Percentiles rank a stretch among this genome's conserved stretches.
These are phyloP conservation scores for Pollenia angustigena DNA, from an alignment of 2,888 invertebrate species.

Conservation along the genomic window DNA sequence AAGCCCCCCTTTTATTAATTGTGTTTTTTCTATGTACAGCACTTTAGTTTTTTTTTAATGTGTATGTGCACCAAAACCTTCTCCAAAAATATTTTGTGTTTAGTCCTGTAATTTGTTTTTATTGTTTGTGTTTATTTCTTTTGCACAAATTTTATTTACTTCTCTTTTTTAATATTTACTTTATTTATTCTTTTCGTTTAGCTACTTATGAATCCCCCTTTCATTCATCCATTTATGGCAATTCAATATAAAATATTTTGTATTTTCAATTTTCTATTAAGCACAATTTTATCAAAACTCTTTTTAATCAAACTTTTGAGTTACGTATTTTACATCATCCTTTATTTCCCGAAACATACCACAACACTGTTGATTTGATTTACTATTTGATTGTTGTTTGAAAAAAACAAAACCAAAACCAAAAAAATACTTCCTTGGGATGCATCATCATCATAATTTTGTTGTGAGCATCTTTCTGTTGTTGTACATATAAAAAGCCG, in stretches of 20 bases:
- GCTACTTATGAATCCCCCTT: conserved; percentile 67
- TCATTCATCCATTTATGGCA: conserved; percentile 19
- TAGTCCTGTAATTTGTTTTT: conserved; percentile 22
- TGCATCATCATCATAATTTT: conserved; percentile 62
- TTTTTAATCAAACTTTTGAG: conserved; percentile 39
- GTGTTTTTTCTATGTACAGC: conserved; percentile 69
- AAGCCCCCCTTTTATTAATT: conserved; percentile 48
- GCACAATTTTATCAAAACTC: conserved; percentile 57
- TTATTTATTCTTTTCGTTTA: conserved; percentile 53
- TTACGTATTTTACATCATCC: conserved; percentile 45
- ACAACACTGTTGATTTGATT: conserved; percentile 72
- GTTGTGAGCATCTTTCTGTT: conserved; percentile 60
- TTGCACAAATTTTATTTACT: conserved; percentile 51
- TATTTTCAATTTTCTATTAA: conserved; percentile 33
- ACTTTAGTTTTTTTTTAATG: conserved; percentile 48
- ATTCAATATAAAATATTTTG: conserved; percentile 27
- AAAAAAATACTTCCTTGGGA: conserved; percentile 55
- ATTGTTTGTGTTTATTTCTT: conserved; percentile 29
- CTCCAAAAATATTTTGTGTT: conserved; percentile 41
- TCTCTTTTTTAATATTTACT: conserved; percentile 9
- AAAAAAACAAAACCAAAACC: conserved; percentile 35
- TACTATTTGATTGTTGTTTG: conserved; percentile 57
- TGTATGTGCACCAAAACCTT: conserved; percentile 53
- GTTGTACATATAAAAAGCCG: conserved; percentile 73
- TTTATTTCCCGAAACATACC: conserved; percentile 39